Evolutionary conservation across 2,797 vertebrate species (phyloP).

Genomic region (Epinephelus awoara): DNA sequence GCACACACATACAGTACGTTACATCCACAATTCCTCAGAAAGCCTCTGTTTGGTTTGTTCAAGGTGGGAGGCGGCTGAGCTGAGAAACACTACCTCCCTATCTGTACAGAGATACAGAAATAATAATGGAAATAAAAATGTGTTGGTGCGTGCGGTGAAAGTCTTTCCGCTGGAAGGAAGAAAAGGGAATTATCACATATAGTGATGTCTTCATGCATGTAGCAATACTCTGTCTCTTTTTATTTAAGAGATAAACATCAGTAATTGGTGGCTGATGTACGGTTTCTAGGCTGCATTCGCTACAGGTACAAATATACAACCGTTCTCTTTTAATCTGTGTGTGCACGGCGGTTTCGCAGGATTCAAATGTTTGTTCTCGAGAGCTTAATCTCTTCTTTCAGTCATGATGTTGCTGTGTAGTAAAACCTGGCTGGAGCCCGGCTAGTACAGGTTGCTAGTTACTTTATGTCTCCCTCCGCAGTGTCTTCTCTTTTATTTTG

Average conservation of each 20-base stretch:
- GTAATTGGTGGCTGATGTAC: slow-evolving; percentile 77
- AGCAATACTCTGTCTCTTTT: slow-evolving; percentile 77
- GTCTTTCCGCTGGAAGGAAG: slow-evolving; percentile 73
- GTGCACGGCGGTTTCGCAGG: slow-evolving; percentile 42
- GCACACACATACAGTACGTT: background rate
- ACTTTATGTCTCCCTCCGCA: slow-evolving; percentile 65
- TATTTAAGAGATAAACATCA: slow-evolving; percentile 83
- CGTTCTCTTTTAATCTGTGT: slow-evolving; percentile 60
- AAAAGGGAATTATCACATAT: slow-evolving; percentile 75
- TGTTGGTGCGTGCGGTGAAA: slow-evolving; percentile 55
- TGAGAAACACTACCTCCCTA: slow-evolving; percentile 63
- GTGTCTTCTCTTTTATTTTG: slow-evolving; percentile 67
- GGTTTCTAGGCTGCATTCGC: slow-evolving; percentile 53
- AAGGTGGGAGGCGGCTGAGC: slow-evolving; percentile 51
- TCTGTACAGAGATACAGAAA: slow-evolving; percentile 76
- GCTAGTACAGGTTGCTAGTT: slow-evolving; percentile 61
- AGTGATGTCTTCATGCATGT: slow-evolving; percentile 75
- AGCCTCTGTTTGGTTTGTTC: slow-evolving; percentile 30
- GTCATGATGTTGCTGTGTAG: slow-evolving; percentile 44
- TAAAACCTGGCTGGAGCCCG: slow-evolving; percentile 57
- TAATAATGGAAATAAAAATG: slow-evolving; percentile 81
- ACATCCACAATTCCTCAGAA: slow-evolving; percentile 31
- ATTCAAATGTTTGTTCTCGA: slow-evolving; percentile 64
- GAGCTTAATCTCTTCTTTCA: slow-evolving; percentile 63
- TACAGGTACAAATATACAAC: slow-evolving; percentile 69